Base-by-base conservation (phyloP, 2,888 invertebrate genomes). In the Cheilosia urbana region DNA sequence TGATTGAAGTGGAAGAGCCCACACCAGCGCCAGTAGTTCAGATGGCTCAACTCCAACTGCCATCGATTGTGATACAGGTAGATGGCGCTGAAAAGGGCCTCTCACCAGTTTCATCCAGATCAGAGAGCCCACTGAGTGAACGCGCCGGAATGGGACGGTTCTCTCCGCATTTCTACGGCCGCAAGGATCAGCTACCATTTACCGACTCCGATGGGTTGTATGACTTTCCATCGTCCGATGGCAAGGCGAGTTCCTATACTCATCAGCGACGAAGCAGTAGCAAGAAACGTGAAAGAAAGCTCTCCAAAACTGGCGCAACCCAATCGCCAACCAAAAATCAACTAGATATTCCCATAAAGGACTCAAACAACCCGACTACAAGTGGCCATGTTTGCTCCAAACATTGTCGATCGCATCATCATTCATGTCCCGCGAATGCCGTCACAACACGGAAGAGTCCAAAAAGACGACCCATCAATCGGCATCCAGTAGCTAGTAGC, bases 121-220 rank as follows among this genome's bases (percentile, higher is more conserved):
- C 96, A 89, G 96, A 96, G 90, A 96, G 96, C 91, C 96, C 96
- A 11, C 92, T 96, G 60, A 96, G 96, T 91, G 96, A 96, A 90
- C 94, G 95, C 89, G 95, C 95, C 60, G 94, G 95, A 53, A 91
- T 95, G 87, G 95, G 94, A 30, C 92, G 95, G 73, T 95, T 96
- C 91, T 95, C 96, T 3, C 95, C 96, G 0, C 95, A 95, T 89
- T 95, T 96, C 91, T 96, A 95, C 90, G 95, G 95, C 40, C 93
- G 94, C 87, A 94, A 95, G 89, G 94, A 93, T 89, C 93, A 94
- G 89, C 91, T 95, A 79, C 95, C 96, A 17, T 95, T 96, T 89
- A 96, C 96, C 15, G 96, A 96, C 91, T 96, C 96, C 0, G 96
- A 96, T 90, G 96, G 96, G 3, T 92, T 96, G 24, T 96, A 96